A percentile compares a stretch with the other conserved stretches of the same genome.
These are phyloP conservation scores for Ptilonorhynchus violaceus DNA, from an alignment of 2,113 vertebrate species.

Conservation along the genomic window DNA sequence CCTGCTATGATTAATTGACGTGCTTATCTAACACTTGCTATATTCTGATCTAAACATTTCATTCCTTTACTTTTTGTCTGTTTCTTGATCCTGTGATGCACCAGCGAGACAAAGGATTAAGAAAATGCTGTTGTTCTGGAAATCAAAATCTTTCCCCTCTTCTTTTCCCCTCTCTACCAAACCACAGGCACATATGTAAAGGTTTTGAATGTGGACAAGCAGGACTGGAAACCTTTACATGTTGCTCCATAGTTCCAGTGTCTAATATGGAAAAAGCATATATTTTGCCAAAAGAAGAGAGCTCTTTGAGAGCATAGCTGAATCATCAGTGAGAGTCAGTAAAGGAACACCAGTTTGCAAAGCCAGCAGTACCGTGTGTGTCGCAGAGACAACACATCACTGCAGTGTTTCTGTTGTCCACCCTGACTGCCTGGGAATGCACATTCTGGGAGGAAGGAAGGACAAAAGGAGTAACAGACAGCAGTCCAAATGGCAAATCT, in stretches of 20 bases:
- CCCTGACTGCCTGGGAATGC: not conserved
- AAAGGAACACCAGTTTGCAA: not conserved
- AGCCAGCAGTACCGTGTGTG: not conserved
- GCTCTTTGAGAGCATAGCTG: not conserved
- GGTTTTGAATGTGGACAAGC: not conserved
- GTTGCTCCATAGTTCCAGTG: not conserved
- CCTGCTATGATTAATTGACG: not conserved
- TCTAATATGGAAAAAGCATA: not conserved
- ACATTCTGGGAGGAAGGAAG: not conserved
- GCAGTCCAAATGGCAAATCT: not conserved
- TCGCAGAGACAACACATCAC: accelerated
- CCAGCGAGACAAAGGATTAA: not conserved
- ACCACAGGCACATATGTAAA: not conserved
- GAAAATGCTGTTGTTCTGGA: not conserved
- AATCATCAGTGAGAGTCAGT: not conserved
- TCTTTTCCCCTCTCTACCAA: not conserved
- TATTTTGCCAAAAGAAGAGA: not conserved
- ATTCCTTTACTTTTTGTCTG: not conserved
- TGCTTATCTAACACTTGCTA: not conserved
- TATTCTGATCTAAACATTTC: not conserved
- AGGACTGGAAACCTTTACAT: not conserved
- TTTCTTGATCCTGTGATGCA: not conserved
- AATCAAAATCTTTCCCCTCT: not conserved
- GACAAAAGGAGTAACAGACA: not conserved
- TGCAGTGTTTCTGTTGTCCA: not conserved